phyloP scores from a whole-genome alignment of 2,113 vertebrate species.

The Zingel zingel region DNA sequence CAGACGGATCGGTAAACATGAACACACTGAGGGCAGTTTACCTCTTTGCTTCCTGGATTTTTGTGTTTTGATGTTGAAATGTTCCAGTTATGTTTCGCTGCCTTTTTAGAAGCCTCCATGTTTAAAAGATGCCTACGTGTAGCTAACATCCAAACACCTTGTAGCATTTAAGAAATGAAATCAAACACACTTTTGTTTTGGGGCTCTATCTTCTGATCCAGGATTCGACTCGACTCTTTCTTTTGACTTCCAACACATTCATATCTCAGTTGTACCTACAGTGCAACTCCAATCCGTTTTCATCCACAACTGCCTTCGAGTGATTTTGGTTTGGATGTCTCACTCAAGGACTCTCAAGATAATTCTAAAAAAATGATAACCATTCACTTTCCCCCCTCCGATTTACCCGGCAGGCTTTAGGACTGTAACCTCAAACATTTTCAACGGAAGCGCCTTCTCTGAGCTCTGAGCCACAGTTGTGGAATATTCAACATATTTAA shows the following conservation, averaged over 20 bases:
- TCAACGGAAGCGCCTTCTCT: constrained; percentile 1
- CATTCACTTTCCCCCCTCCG: background rate
- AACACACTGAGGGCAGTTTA: background rate
- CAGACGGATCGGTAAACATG: background rate
- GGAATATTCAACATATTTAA: constrained; percentile 20
- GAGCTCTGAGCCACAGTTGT: background rate
- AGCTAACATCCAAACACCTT: constrained; percentile 2
- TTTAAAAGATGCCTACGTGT: background rate
- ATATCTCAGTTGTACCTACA: background rate
- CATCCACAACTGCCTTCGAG: background rate
- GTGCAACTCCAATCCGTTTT: background rate
- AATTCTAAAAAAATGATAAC: constrained; percentile 13
- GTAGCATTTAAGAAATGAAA: background rate
- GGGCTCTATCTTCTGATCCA: background rate
- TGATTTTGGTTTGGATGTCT: background rate
- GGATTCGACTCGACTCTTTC: background rate
- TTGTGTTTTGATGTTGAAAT: background rate
- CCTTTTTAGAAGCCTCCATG: background rate
- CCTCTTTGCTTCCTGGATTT: background rate
- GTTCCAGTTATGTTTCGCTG: background rate
- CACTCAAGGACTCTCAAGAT: constrained; percentile 1
- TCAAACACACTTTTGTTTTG: background rate
- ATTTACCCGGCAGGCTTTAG: background rate
- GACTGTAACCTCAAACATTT: constrained; percentile 17
- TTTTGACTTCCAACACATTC: background rate